Evolutionary conservation across 2,113 vertebrate genomes (phyloP).

Genomic region (Furnarius figulus): DNA sequence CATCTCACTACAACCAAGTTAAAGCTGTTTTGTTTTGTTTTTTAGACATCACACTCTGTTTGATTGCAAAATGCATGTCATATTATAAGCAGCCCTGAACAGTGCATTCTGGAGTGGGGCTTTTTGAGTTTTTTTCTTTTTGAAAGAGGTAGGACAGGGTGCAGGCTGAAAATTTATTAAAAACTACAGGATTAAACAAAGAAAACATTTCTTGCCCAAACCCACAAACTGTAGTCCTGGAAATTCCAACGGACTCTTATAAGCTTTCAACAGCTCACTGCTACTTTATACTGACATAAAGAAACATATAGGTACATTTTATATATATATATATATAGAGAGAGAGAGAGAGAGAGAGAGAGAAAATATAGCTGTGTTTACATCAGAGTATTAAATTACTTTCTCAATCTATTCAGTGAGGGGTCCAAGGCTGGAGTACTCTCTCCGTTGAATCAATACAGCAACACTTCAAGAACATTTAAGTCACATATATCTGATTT

Average conservation of each 20-base stretch:
- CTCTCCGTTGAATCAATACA: background rate
- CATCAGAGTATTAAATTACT: background rate
- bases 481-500: slow-evolving; percentile 34
- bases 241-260: background rate
- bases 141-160: background rate
- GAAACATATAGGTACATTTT: background rate
- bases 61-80: background rate
- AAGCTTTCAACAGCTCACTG: background rate
- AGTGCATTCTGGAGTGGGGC: accelerated
- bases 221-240: background rate
- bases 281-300: background rate
- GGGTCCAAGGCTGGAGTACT: background rate
- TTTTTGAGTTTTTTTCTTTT: background rate
- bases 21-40: background rate
- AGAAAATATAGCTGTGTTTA: background rate
- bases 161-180: background rate
- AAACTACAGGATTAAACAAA: background rate
- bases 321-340: too few species aligned
- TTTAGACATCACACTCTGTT: background rate
- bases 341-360: too few species aligned
- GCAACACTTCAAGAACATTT: background rate
- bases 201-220: background rate
- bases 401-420: background rate
- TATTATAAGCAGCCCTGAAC: background rate
- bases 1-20: background rate